phyloP scores from a whole-genome alignment of 1,140 invertebrate species.

The Plectus sambesii region DNA sequence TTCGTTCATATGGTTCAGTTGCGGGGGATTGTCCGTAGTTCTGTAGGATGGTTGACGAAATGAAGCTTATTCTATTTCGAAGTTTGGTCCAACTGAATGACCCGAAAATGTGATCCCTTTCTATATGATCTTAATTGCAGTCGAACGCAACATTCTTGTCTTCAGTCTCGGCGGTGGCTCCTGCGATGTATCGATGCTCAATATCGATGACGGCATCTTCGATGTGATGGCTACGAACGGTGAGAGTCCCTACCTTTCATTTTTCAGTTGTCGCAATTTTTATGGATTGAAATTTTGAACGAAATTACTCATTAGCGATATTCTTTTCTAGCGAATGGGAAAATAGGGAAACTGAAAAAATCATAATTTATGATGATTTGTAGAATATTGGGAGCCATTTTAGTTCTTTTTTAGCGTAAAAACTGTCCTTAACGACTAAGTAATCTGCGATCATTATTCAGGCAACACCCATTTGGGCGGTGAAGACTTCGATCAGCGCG shows the following conservation, averaged over 20 bases:
- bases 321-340: too few species aligned
- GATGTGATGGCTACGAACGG: slow-evolving; percentile 88
- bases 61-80: background rate
- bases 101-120: background rate
- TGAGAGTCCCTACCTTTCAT: too few species aligned
- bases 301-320: too few species aligned
- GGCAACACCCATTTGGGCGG: slow-evolving; percentile 55
- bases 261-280: too few species aligned
- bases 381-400: too few species aligned
- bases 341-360: too few species aligned
- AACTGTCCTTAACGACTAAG: too few species aligned
- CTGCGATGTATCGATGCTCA: slow-evolving; percentile 95
- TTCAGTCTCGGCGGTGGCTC: slow-evolving; percentile 99
- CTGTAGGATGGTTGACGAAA: background rate
- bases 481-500: slow-evolving; percentile 55
- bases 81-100: too few species aligned
- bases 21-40: background rate
- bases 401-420: too few species aligned
- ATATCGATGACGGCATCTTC: slow-evolving; percentile 93
- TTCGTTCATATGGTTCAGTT: slow-evolving; percentile 14
- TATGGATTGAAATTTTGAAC: too few species aligned
- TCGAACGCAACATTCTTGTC: slow-evolving; percentile 95
- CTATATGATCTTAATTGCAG: slow-evolving; percentile 45
- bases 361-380: too few species aligned
- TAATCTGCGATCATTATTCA: too few species aligned